phyloP scores from a whole-genome alignment of 2,797 vertebrate species.

The Loriculus beryllinus region DNA sequence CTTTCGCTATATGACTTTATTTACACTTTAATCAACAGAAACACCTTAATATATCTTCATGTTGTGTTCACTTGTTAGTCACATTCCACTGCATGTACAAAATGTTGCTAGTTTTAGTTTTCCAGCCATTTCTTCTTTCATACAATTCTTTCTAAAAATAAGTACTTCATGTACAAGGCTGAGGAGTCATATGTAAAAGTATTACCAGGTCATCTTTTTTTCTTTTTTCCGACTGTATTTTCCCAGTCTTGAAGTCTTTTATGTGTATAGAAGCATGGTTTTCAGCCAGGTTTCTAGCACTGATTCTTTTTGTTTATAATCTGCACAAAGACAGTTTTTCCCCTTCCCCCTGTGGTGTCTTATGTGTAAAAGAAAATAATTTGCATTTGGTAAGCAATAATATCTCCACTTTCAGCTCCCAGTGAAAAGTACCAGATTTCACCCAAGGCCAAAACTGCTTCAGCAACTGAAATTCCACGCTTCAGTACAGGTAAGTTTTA shows the following conservation, averaged over 20 bases:
- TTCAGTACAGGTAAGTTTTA: slow-evolving; percentile 55
- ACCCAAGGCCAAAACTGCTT: slow-evolving; percentile 30
- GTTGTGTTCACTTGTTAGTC: not conserved
- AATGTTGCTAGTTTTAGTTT: not conserved
- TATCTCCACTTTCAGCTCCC: slow-evolving; percentile 66
- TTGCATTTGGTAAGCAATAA: not conserved
- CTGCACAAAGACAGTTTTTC: not conserved
- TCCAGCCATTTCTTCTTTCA: not conserved
- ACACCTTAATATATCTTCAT: not conserved
- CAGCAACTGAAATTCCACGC: slow-evolving; percentile 55
- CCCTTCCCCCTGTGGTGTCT: not conserved
- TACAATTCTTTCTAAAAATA: not conserved
- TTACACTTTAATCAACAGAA: not conserved
- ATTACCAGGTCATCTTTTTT: not conserved
- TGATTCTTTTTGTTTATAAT: not conserved
- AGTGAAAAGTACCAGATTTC: slow-evolving; percentile 34
- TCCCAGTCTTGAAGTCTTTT: not conserved
- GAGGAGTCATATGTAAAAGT: not conserved
- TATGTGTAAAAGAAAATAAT: not conserved
- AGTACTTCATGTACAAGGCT: not conserved
- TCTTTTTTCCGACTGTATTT: not conserved
- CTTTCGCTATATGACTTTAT: not conserved
- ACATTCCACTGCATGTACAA: not conserved
- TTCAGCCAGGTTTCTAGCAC: not conserved
- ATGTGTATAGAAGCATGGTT: not conserved